Base-by-base conservation (phyloP, 23 tunicate genomes). In the Phallusia fumigata region DNA sequence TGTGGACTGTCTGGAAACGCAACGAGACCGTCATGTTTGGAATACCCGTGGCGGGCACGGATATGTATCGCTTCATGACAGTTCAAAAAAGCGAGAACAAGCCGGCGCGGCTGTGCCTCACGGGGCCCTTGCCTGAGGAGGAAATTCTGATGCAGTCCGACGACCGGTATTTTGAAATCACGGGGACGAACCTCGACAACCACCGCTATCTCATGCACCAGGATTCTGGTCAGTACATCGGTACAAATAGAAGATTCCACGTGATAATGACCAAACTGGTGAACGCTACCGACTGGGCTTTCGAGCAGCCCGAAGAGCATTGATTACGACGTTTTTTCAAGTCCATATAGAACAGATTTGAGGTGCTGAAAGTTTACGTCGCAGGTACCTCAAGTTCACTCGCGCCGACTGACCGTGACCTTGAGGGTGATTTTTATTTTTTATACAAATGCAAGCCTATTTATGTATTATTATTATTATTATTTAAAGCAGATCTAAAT, bases 11-110 rank as follows among this genome's bases (percentile, higher is more conserved):
- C 28, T 58, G 69, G 69, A 58, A 58, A 58, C 69, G 69, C 26
- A 58, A 58, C 69, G 69, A 58, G 69, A 58, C 69, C 28, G 69
- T 58, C 5, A 58, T 58, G 69, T 58, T 58, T 58, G 69, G 69
- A 1, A 58, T 58, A 6, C 69, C 28, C 8, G 28, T 58, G 2
- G 28, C 26, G 15, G 16, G 16, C 26, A 58, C 69, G 3, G 16
- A 58, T 16, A 58, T 24, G 69, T 58, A 21, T 24, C 69, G 28
- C 28, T 58, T 58, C 69, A 22, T 58, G 28, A 6, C 69, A 1
- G 69, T 58, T 22, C 8, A 24, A 58, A 58, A 58, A 13, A 58
- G 3, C 69, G 69, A 58, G 69, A 58, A 40, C 47, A 40, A 13
- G 69, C 69, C 26, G 28, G 28, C 69, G 69, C 69, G 69, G 2